Conservation (phyloP, 1,140 invertebrate genomes). For the Nephila pilipes region DNA sequence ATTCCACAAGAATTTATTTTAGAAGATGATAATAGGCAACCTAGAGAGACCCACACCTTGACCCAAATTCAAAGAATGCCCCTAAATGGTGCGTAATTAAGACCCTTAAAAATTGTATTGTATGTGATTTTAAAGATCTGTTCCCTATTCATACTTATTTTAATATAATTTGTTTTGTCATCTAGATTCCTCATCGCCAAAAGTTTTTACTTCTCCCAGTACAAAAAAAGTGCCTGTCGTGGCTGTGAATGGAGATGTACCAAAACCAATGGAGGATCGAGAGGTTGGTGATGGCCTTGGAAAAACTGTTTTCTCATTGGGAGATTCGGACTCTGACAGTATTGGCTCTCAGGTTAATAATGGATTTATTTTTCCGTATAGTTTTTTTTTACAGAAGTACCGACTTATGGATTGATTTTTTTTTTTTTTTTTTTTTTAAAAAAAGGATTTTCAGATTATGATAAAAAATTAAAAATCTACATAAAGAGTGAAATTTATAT, state of each 20-base stretch:
- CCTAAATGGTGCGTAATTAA: constrained; percentile 39
- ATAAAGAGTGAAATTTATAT: no score
- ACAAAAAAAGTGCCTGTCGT: constrained; percentile 60
- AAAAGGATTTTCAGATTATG: no score
- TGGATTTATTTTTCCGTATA: background rate
- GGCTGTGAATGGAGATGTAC: constrained; percentile 71
- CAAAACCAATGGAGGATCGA: constrained; percentile 39
- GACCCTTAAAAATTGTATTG: background rate
- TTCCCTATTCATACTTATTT: background rate
- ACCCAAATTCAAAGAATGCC: constrained; percentile 81
- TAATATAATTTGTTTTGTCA: background rate
- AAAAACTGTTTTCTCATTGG: constrained; percentile 63
- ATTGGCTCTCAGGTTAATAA: constrained; percentile 56
- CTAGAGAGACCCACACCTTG: constrained; percentile 80
- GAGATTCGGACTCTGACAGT: constrained; percentile 73
- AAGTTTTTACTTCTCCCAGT: constrained; percentile 59
- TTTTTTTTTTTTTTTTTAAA: no score
- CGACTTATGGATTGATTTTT: no score
- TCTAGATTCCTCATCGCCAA: constrained; percentile 62
- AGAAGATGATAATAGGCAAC: constrained; percentile 72
- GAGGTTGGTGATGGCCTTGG: constrained; percentile 50
- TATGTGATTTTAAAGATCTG: background rate
- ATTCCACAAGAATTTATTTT: constrained; percentile 76
- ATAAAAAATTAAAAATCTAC: no score
- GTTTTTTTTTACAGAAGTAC: no score